Base-by-base conservation (phyloP, 1,140 invertebrate species). In the Sinonovacula constricta region DNA sequence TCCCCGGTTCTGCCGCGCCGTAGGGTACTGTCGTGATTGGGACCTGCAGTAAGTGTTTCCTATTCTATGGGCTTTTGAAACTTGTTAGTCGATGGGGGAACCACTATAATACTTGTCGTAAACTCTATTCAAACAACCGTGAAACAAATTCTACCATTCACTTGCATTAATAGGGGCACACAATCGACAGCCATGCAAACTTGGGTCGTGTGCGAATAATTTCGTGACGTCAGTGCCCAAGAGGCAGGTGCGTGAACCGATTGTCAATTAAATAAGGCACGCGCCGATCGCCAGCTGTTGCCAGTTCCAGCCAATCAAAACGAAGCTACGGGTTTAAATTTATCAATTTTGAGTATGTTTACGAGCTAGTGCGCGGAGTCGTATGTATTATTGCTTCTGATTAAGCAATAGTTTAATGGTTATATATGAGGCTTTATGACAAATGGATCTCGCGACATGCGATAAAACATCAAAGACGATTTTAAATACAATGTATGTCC, bases 141-240 rank as follows among this genome's bases (percentile, higher is more conserved):
- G 51, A 65, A 70, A 68, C 26, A 30, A 56, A n/a, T n/a, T n/a
- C n/a, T n/a, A n/a, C n/a, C n/a, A n/a, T n/a, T n/a, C n/a, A n/a
- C n/a, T n/a, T n/a, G n/a, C n/a, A n/a, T n/a, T n/a, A n/a, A n/a
- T n/a, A n/a, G n/a, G n/a, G n/a, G n/a, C n/a, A n/a, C n/a, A n/a
- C n/a, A n/a, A n/a, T n/a, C n/a, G n/a, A n/a, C n/a, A n/a, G n/a
- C n/a, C n/a, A n/a, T n/a, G 62, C 36, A 51, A 24, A 39, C 49
- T 39, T 45, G 39, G 49, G 72, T 80, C 71, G 72, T 68, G 71
- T 80, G 79, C 57, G 70, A 66, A 75, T 74, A 53, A 30, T 59
- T 65, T 54, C 34, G 78, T 84, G 83, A 82, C 83, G 83, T 84
- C 80, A 84, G 54, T n/a, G n/a, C n/a, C n/a, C n/a, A n/a, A n/a